Evolutionary conservation across 2,888 invertebrate species (phyloP).

Genomic region (Pammene fasciana): DNA sequence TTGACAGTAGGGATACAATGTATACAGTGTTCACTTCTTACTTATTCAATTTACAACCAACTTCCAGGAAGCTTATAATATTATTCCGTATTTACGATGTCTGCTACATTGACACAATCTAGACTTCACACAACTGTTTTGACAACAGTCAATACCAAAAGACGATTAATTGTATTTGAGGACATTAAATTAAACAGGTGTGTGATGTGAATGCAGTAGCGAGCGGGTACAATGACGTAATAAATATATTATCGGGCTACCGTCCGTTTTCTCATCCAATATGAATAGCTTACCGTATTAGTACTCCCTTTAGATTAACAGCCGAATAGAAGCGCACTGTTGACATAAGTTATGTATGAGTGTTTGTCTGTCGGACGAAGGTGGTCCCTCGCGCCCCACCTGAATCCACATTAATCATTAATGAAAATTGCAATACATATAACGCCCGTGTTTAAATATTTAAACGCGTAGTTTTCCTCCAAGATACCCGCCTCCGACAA

Average conservation of each 20-base stretch:
- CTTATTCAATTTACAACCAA: too few species aligned
- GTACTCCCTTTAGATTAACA: constrained; percentile 69
- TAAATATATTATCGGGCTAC: constrained; percentile 60
- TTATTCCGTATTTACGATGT: too few species aligned
- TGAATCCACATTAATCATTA: constrained; percentile 75
- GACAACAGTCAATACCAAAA: neutral
- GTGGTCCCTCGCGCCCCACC: constrained; percentile 57
- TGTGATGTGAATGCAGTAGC: constrained; percentile 46
- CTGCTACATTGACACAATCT: too few species aligned
- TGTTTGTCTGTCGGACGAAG: constrained; percentile 59
- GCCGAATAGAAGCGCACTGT: constrained; percentile 59
- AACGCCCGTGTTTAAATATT: constrained; percentile 78
- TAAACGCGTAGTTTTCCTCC: constrained; percentile 72
- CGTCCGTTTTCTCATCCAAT: constrained; percentile 61
- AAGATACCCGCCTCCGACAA: constrained; percentile 57
- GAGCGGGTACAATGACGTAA: constrained; percentile 55
- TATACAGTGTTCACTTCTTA: too few species aligned
- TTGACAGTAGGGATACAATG: too few species aligned
- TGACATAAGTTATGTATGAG: constrained; percentile 68
- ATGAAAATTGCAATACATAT: constrained; percentile 83
- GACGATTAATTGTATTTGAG: constrained; percentile 22
- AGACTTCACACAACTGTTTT: too few species aligned
- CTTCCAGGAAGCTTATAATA: too few species aligned
- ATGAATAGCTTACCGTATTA: constrained; percentile 64
- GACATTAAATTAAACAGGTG: constrained; percentile 45